A percentile compares a stretch with the other conserved stretches of the same genome.
These are phyloP conservation scores for Hemitrygon akajei DNA, from an alignment of 2,797 vertebrate genomes.

Conservation along the genomic window DNA sequence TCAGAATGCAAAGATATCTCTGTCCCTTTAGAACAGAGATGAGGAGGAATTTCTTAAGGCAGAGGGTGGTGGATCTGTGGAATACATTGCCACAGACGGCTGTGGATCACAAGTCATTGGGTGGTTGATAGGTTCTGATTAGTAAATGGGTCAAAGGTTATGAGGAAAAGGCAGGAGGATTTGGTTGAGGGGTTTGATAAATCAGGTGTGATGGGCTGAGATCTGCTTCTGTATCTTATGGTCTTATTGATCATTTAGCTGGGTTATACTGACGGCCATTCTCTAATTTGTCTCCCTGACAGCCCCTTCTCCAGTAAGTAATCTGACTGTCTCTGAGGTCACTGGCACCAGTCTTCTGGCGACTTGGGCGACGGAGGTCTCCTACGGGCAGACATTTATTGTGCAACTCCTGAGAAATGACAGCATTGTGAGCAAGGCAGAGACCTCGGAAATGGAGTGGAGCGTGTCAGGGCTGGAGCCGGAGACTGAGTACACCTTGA, in stretches of 20 bases:
- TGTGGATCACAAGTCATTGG: too few species aligned
- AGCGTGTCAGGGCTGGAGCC: slow-evolving; percentile 40
- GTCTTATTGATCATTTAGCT: neutral
- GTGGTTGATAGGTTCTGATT: too few species aligned
- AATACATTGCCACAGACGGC: too few species aligned
- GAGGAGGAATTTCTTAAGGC: too few species aligned
- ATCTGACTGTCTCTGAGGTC: slow-evolving; percentile 39
- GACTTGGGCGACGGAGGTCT: neutral
- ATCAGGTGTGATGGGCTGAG: too few species aligned
- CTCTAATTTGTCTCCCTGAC: neutral
- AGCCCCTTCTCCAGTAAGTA: neutral
- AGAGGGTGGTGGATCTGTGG: too few species aligned
- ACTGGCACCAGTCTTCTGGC: slow-evolving; percentile 39
- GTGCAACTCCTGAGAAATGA: slow-evolving; percentile 38
- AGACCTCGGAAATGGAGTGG: slow-evolving; percentile 27
- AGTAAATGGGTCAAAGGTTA: too few species aligned
- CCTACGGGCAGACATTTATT: slow-evolving; percentile 38
- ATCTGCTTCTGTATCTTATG: too few species aligned
- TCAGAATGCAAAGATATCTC: too few species aligned
- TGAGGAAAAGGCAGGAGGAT: too few species aligned
- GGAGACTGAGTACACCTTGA: slow-evolving; percentile 39
- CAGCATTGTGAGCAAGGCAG: neutral
- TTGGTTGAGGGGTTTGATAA: too few species aligned
- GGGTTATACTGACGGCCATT: neutral
- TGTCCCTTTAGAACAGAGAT: too few species aligned